phyloP scores from a whole-genome alignment of 2,888 invertebrate species.

The Caenorhabditis uteleia region DNA sequence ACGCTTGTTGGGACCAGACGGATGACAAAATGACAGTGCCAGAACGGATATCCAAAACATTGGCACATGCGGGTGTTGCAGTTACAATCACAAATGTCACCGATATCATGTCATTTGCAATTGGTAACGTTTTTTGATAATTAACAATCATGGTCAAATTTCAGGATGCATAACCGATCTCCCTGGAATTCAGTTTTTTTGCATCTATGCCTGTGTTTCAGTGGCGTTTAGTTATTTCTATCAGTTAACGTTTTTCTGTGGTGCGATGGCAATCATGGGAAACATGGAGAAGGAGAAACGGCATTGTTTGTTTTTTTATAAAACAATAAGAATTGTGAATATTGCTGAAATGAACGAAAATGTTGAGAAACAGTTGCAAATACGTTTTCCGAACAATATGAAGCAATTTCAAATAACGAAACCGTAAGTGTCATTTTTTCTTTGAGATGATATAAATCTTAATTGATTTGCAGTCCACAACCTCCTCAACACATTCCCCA shows the following conservation, averaged over 20 bases:
- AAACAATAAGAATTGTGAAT: conserved; percentile 32
- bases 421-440: conserved; percentile 7
- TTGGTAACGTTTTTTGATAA: conserved; percentile 74
- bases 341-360: conserved; percentile 35
- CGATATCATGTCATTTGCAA: conserved; percentile 89
- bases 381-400: conserved; percentile 7
- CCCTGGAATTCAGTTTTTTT: conserved; percentile 90
- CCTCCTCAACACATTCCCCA: conserved; percentile 2
- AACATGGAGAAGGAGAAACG: conserved; percentile 86
- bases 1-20: conserved; percentile 86
- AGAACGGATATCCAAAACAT: conserved; percentile 56
- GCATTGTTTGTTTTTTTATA: conserved; percentile 76
- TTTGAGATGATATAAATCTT: not conserved
- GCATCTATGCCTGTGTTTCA: conserved; percentile 90
- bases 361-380: conserved; percentile 22
- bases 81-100: conserved; percentile 92
- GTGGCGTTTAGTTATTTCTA: conserved; percentile 88
- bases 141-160: not conserved
- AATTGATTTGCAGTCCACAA: not conserved
- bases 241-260: conserved; percentile 85
- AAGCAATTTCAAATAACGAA: conserved; percentile 17
- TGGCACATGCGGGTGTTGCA: conserved; percentile 76
- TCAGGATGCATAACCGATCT: conserved; percentile 82
- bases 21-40: conserved; percentile 46
- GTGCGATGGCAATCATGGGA: conserved; percentile 87